A percentile compares a stretch with the other conserved stretches of the same genome.
phyloP scores from a whole-genome alignment of 2,888 invertebrate genomes.

The Ceriagrion tenellum region DNA sequence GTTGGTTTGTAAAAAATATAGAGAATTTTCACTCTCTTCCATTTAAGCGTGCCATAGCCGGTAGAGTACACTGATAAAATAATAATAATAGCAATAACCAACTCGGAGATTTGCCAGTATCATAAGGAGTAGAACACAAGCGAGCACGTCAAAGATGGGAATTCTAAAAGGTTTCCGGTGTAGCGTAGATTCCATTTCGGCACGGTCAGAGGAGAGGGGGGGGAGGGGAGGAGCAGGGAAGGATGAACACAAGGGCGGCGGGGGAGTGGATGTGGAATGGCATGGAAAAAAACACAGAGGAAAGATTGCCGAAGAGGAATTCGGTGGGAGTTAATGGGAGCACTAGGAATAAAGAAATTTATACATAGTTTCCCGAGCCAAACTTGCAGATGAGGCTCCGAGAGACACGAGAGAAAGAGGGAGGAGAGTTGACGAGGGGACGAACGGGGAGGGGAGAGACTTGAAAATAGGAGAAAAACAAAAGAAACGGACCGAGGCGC shows the following conservation, averaged over 20 bases:
- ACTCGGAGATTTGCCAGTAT: neutral
- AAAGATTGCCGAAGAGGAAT: conserved; percentile 17
- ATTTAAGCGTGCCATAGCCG: too few relatives aligned
- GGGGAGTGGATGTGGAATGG: too few relatives aligned
- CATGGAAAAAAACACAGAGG: neutral
- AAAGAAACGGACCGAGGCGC: conserved; percentile 36
- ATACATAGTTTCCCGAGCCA: neutral
- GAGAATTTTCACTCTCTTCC: too few relatives aligned
- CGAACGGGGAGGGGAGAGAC: too few relatives aligned
- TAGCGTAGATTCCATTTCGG: conserved; percentile 36
- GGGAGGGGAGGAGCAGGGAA: too few relatives aligned
- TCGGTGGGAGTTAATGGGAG: neutral
- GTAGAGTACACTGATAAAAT: too few relatives aligned
- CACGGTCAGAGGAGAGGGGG: neutral
- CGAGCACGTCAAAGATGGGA: neutral
- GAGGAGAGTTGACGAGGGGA: neutral
- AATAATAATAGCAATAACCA: too few relatives aligned
- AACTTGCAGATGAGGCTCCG: neutral
- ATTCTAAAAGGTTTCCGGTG: conserved; percentile 42
- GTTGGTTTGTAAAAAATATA: too few relatives aligned
- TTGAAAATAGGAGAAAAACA: conserved; percentile 2
- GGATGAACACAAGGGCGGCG: neutral
- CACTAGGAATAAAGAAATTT: neutral
- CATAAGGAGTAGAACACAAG: neutral
- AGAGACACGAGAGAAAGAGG: neutral